Evolutionary conservation across 2,797 vertebrate species (phyloP).

Genomic region (Acrocephalus scirpaceus): DNA sequence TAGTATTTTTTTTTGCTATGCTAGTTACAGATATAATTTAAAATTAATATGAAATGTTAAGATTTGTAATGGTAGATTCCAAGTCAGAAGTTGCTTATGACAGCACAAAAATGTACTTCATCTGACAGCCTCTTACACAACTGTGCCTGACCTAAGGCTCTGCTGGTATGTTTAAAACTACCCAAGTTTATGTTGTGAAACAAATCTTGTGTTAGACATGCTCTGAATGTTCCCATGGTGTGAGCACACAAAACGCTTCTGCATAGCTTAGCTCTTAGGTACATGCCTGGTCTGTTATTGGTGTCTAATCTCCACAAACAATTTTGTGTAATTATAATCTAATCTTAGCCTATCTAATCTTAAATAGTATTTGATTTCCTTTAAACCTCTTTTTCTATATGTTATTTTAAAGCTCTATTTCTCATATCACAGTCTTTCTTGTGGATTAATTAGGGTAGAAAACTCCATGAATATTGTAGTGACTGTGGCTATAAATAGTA

Average conservation of each 20-base stretch:
- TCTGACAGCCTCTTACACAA: background rate
- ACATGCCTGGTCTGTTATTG: background rate
- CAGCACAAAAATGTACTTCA: background rate
- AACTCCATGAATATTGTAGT: background rate
- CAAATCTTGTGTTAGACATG: background rate
- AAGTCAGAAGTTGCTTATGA: background rate
- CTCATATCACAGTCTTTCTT: background rate
- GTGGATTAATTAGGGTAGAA: background rate
- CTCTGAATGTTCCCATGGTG: constrained; percentile 23
- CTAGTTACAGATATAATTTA: background rate
- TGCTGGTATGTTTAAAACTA: background rate
- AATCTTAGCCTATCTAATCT: background rate
- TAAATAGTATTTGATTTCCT: background rate
- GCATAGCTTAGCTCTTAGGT: background rate
- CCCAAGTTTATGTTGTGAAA: constrained; percentile 41
- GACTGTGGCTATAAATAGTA: background rate
- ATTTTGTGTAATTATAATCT: background rate
- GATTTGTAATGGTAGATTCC: background rate
- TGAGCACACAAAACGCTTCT: constrained; percentile 2
- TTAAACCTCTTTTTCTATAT: background rate
- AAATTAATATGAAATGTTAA: background rate
- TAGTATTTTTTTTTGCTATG: background rate
- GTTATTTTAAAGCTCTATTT: background rate
- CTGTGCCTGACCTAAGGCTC: background rate
- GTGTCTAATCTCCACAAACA: background rate